Evolutionary conservation across 2,888 invertebrate species (phyloP), one percentile per base, ranked within the genome.

Genomic region (Sesamia inferens): DNA sequence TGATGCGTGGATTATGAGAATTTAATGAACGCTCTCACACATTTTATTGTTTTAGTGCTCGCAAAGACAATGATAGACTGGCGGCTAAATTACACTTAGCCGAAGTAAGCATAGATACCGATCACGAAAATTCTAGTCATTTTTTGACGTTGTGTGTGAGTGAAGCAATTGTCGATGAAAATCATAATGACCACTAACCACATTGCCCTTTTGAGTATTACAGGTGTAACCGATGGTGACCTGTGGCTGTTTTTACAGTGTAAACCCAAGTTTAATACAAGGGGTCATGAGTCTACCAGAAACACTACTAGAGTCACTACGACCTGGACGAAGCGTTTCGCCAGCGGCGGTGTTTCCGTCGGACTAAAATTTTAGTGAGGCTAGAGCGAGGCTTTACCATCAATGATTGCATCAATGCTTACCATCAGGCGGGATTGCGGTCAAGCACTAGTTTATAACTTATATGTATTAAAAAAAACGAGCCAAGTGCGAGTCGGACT

Each of bases 221-320:
- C 4, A 66, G 16, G 61, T 51, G 67, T 73, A 13, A 67, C 67
- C 61, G n/a, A 55, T 7, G 47, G 19, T 54, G 47, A 54, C 24
- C n/a, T 31, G 24, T 31, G 24, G 55, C 59, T 47, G 48, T 57
- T 54, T 58, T 77, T 31, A 13, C 54, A 68, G 61, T 47, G 7
- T 76, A 39, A 55, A 44, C 10, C 11, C 54, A 61, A 57, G 61
- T 42, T 66, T 57, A 64, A 16, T 39, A 16, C n/a, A 42, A 58
- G 68, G 82, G 65, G 71, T 79, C 68, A 62, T 66, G 74, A 68
- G 22, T 63, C 58, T 79, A 79, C 70, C 83, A 59, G 70, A 78
- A 31, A 31, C 31, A n/a, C n/a, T n/a, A n/a, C n/a, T n/a, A n/a
- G n/a, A n/a, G n/a, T n/a, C n/a, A n/a, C n/a, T n/a, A n/a, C n/a